Conservation (phyloP, 2,797 vertebrate species). For the Craterocephalus amniculus region DNA sequence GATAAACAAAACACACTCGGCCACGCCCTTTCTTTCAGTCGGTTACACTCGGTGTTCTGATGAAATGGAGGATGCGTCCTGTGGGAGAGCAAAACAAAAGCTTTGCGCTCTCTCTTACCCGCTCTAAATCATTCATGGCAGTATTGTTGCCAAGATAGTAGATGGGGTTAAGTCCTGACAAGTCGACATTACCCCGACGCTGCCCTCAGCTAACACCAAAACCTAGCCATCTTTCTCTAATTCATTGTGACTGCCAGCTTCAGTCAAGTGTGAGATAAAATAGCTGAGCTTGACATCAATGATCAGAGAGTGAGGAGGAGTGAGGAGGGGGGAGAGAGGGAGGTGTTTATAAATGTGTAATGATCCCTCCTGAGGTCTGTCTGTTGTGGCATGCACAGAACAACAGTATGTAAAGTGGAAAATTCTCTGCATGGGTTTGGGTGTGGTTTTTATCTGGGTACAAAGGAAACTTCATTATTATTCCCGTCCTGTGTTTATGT, state of each 20-base stretch:
- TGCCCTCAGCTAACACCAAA: slow-evolving; percentile 50
- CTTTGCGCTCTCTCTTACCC: slow-evolving; percentile 40
- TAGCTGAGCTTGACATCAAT: slow-evolving; percentile 33
- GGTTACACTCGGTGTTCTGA: slow-evolving; percentile 50
- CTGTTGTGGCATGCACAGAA: slow-evolving; percentile 27
- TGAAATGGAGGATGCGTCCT: slow-evolving; percentile 59
- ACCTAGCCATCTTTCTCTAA: slow-evolving; percentile 46
- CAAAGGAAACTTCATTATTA: too few relatives aligned
- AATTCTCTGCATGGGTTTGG: neutral
- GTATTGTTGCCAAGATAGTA: slow-evolving; percentile 37
- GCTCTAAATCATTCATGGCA: slow-evolving; percentile 72
- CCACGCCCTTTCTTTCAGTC: slow-evolving; percentile 58
- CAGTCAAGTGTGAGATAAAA: slow-evolving; percentile 64
- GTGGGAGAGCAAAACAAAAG: slow-evolving; percentile 65
- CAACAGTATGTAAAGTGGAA: slow-evolving; percentile 1
- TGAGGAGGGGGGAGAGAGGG: neutral
- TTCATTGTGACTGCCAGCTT: slow-evolving; percentile 52
- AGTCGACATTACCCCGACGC: slow-evolving; percentile 29
- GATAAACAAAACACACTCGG: slow-evolving; percentile 9
- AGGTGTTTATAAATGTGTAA: slow-evolving; percentile 54
- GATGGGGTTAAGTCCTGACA: slow-evolving; percentile 44
- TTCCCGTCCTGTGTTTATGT: too few relatives aligned
- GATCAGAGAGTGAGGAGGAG: slow-evolving; percentile 26
- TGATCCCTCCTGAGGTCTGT: slow-evolving; percentile 36
- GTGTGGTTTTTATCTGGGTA: slow-evolving; percentile 1